phyloP scores from a whole-genome alignment of 2,797 vertebrate genomes.

The Cryptoblepharus egeriae region DNA sequence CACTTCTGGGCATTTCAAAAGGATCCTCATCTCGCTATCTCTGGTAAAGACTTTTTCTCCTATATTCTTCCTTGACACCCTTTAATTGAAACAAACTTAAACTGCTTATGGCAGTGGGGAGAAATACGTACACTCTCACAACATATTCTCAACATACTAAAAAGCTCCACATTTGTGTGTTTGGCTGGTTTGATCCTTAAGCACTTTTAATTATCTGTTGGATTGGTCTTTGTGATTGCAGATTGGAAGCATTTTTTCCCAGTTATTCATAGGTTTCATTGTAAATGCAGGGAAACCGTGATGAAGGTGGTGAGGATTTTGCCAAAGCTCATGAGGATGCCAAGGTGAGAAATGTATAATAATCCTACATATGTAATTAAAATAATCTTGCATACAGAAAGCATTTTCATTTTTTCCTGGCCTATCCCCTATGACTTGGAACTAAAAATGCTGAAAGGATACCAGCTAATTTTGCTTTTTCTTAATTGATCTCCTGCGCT shows the following conservation, averaged over 20 bases:
- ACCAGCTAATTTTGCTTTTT: neutral
- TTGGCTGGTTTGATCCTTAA: neutral
- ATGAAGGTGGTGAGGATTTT: slow-evolving; percentile 84
- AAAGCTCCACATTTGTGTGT: too few relatives aligned
- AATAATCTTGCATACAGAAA: neutral
- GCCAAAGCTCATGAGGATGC: slow-evolving; percentile 85
- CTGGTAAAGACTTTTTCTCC: slow-evolving; percentile 79
- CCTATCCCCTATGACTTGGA: neutral
- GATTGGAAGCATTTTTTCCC: neutral
- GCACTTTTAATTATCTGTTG: too few relatives aligned
- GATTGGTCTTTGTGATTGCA: neutral
- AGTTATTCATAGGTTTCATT: slow-evolving; percentile 20
- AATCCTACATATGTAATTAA: neutral
- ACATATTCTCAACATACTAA: neutral
- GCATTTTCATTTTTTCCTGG: neutral
- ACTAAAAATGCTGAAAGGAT: neutral
- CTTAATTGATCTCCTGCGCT: neutral
- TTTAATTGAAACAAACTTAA: neutral
- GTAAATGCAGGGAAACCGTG: slow-evolving; percentile 87
- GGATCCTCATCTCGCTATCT: slow-evolving; percentile 91
- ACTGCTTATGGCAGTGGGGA: neutral
- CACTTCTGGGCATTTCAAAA: slow-evolving; percentile 92
- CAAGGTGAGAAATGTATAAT: slow-evolving; percentile 79
- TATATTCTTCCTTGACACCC: neutral
- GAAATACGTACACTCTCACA: neutral